Conservation (phyloP, 2,797 vertebrate species). For the Ptychobarbus kaznakovi region DNA sequence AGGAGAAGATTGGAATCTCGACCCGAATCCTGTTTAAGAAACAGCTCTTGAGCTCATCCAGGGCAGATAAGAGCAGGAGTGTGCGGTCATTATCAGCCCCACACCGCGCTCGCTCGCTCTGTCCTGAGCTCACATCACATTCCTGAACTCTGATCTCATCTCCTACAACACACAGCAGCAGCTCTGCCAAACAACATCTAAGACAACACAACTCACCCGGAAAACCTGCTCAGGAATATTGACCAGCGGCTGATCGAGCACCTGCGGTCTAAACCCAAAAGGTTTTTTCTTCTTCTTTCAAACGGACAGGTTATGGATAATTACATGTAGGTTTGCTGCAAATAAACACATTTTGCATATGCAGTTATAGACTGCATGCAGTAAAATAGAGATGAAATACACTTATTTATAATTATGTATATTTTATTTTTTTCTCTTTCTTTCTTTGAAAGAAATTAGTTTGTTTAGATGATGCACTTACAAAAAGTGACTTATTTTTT, state of each 20-base stretch:
- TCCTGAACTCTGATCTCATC: slow-evolving; percentile 37
- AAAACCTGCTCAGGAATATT: background rate
- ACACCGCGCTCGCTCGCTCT: slow-evolving; percentile 4
- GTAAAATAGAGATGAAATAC: background rate
- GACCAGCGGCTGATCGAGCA: background rate
- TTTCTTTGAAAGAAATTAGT: too few species aligned
- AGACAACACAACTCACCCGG: background rate
- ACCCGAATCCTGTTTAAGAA: slow-evolving; percentile 26
- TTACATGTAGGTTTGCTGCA: background rate
- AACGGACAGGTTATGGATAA: background rate
- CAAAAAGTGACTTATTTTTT: background rate
- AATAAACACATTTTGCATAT: background rate
- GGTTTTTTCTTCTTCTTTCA: background rate
- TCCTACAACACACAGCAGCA: slow-evolving; percentile 18
- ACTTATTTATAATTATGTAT: background rate
- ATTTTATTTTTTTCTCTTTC: background rate
- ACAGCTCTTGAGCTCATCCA: slow-evolving; percentile 38
- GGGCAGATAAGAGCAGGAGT: slow-evolving; percentile 46
- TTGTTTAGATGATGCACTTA: background rate
- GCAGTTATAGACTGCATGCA: background rate
- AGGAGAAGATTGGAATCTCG: slow-evolving; percentile 40
- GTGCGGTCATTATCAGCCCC: slow-evolving; percentile 52
- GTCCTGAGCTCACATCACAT: slow-evolving; percentile 40
- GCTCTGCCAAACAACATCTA: slow-evolving; percentile 8
- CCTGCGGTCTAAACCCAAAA: background rate